A percentile compares a stretch with the other conserved stretches of the same genome.
These are phyloP conservation scores for Ascaphus truei DNA, from an alignment of 2,113 vertebrate genomes.

Conservation along the genomic window DNA sequence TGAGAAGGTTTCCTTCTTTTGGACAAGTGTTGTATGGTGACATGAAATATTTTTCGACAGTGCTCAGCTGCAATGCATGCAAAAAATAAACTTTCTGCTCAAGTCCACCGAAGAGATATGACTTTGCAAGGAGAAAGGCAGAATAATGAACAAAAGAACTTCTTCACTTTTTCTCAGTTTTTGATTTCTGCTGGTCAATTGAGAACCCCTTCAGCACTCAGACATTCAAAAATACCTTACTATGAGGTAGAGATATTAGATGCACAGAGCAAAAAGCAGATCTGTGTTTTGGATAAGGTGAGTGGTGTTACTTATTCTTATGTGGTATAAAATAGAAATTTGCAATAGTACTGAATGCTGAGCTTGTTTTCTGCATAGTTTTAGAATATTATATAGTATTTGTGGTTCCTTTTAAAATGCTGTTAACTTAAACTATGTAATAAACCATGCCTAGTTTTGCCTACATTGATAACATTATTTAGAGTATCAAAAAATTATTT, in stretches of 20 bases:
- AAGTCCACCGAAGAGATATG: constrained; percentile 41
- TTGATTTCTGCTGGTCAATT: constrained; percentile 55
- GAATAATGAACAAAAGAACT: constrained; percentile 47
- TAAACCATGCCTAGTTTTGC: too few relatives aligned
- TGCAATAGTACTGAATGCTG: too few relatives aligned
- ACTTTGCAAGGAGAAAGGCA: constrained; percentile 34
- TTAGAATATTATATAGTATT: too few relatives aligned
- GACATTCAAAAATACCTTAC: constrained; percentile 58
- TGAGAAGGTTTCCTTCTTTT: constrained; percentile 27
- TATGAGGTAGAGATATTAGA: constrained; percentile 75
- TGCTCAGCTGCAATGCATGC: constrained; percentile 50
- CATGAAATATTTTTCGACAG: constrained; percentile 41
- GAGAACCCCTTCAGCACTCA: constrained; percentile 41
- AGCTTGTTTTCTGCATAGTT: too few relatives aligned
- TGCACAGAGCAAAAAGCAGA: constrained; percentile 65
- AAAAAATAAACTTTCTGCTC: constrained; percentile 46
- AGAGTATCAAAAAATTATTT: too few relatives aligned
- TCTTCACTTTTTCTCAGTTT: constrained; percentile 59
- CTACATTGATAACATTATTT: too few relatives aligned
- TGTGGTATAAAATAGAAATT: too few relatives aligned
- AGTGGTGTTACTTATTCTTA: too few relatives aligned
- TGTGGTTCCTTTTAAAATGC: too few relatives aligned
- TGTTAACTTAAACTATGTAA: too few relatives aligned
- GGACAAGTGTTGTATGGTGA: constrained; percentile 42
- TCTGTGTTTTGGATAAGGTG: constrained; percentile 74